These are phyloP conservation scores for Coelinius sp. DNA, from an alignment of 2,888 invertebrate genomes.

Conservation along the genomic window DNA sequence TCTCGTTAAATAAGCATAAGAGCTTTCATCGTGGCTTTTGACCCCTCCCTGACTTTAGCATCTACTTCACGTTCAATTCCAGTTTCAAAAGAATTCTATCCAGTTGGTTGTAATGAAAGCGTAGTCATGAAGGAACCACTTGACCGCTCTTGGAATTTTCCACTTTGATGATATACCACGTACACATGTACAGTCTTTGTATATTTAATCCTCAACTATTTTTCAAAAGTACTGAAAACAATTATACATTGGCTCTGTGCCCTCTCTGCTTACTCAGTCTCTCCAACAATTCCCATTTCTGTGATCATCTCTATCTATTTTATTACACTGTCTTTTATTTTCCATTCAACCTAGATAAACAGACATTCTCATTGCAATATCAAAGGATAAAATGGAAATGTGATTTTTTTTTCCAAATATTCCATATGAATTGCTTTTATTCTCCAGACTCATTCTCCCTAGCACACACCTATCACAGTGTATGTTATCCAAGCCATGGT, in stretches of 20 bases:
- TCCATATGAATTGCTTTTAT: conserved; percentile 29
- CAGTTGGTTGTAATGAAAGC: neutral
- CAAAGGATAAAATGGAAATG: conserved; percentile 28
- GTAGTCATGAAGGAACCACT: neutral
- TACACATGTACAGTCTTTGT: neutral
- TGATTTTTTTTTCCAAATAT: conserved; percentile 44
- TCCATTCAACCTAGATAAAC: conserved; percentile 40
- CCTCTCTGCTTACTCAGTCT: neutral
- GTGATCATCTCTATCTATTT: neutral
- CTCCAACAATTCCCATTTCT: neutral
- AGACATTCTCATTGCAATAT: conserved; percentile 40
- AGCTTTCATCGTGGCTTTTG: neutral
- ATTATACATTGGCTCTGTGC: neutral
- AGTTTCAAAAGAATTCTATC: conserved; percentile 19
- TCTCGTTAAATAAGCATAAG: conserved; percentile 14
- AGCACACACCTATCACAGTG: conserved; percentile 13
- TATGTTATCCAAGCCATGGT: conserved; percentile 11
- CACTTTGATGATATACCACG: neutral
- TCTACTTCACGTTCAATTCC: conserved; percentile 3
- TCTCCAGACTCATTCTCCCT: neutral
- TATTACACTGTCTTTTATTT: neutral
- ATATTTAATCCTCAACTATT: conserved; percentile 12
- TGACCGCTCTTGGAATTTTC: conserved; percentile 16
- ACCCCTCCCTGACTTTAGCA: neutral
- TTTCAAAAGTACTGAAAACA: neutral